Evolutionary conservation across 2,113 vertebrate genomes (phyloP).

Genomic region (Paramormyrops kingsleyae): DNA sequence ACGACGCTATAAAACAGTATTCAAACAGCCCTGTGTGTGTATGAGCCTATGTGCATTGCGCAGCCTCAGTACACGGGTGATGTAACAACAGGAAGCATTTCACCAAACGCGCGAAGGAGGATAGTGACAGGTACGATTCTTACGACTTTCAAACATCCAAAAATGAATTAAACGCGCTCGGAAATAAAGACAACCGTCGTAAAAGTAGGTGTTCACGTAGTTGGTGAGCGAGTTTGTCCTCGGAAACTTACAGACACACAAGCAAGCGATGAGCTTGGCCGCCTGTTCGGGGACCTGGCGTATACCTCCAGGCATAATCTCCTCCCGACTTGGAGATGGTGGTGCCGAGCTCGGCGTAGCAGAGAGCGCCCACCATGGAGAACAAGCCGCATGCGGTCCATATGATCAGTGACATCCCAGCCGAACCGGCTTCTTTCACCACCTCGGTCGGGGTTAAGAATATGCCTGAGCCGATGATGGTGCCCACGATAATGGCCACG

Average conservation of each 20-base stretch:
- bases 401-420: constrained; percentile 82
- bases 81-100: neutral
- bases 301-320: constrained; percentile 97
- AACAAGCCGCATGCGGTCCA: constrained; percentile 89
- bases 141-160: neutral
- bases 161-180: neutral
- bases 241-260: constrained; percentile 86
- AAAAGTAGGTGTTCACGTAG: neutral
- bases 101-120: neutral
- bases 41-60: neutral
- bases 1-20: no score
- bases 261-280: constrained; percentile 84
- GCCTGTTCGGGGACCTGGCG: constrained; percentile 74
- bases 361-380: constrained; percentile 92
- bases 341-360: constrained; percentile 94
- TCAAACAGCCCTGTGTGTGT: neutral
- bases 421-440: constrained; percentile 81
- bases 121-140: neutral
- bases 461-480: constrained; percentile 98
- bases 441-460: constrained; percentile 93
- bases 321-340: constrained; percentile 94
- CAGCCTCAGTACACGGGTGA: neutral
- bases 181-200: no score
- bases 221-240: neutral
- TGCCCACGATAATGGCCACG: constrained; percentile 94